Evolutionary conservation across 2,888 invertebrate genomes (phyloP), one percentile per base, ranked within the genome.

Genomic region (Torymus texanus): DNA sequence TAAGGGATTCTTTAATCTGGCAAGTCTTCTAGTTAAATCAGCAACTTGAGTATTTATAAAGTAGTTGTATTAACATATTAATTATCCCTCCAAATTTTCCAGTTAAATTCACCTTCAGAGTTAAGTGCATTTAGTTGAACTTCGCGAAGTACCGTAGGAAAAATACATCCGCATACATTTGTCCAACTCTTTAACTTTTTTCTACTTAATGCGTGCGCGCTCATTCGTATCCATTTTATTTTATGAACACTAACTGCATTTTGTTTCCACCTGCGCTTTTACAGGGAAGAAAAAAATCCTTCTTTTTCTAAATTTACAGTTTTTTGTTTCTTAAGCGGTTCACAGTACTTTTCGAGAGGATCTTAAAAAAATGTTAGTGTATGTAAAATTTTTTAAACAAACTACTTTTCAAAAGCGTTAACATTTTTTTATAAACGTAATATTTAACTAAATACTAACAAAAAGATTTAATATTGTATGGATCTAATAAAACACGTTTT

Each of bases 151-250:
- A 51, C 78, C 13, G 24, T 73, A 58, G 56, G 56, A 70, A 75
- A 74, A 75, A 75, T 78, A 75, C 70, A 70, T 73, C 68, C 58
- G 41, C 70, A 59, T 65, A 65, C 21, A 79, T 75, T 78, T 74
- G 65, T 79, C 65, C 16, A 55, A 41, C 65, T 75, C 68, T 75
- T 75, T 70, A 70, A 79, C 63, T 70, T 79, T 74, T 74, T 75
- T 79, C 53, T 70, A 53, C 68, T 68, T 65, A 70, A 79, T 65
- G 12, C 51, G 29, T 59, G 14, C 51, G 18, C 55, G 65, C 59
- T 70, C 74, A 51, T 70, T 78, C 78, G 65, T 70, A 70, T 59
- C 56, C 59, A 70, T 68, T 79, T 41, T 59, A 29, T 58, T 79
- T 68, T 68, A 56, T 63, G 51, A 65, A 70, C 21, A 29, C 65